Percentiles rank a stretch among this genome's conserved stretches.
Evolutionary conservation across 1,140 invertebrate genomes (phyloP).

Genomic region (Saxidomus purpurata): DNA sequence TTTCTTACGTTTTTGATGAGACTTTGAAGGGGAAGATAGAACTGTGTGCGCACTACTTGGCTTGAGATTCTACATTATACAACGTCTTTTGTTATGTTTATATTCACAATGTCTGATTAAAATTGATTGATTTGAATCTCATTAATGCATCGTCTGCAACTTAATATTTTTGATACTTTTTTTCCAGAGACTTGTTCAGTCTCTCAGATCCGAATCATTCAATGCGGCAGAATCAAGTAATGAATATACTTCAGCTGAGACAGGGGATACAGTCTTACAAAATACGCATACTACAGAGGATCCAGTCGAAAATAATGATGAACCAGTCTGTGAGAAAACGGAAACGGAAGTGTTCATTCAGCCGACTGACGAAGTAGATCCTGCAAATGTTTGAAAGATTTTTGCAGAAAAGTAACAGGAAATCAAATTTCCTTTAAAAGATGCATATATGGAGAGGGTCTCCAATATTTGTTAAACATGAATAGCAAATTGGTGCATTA

Average conservation of each 20-base stretch:
- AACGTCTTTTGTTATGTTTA: too few species aligned
- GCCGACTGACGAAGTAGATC: slow-evolving; percentile 61
- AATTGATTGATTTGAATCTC: too few species aligned
- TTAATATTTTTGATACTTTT: too few species aligned
- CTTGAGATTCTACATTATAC: too few species aligned
- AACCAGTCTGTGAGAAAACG: slow-evolving; percentile 62
- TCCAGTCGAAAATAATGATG: slow-evolving; percentile 56
- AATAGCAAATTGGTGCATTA: not conserved
- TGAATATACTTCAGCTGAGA: slow-evolving; percentile 77
- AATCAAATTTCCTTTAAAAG: not conserved
- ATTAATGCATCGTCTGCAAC: too few species aligned
- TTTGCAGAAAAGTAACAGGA: not conserved
- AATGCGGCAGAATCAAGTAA: slow-evolving; percentile 68
- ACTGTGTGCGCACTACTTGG: too few species aligned
- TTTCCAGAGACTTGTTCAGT: slow-evolving; percentile 75
- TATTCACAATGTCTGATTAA: too few species aligned
- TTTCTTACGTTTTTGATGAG: too few species aligned
- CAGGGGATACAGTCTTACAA: slow-evolving; percentile 74
- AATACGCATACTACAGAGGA: slow-evolving; percentile 36
- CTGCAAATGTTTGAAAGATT: not conserved
- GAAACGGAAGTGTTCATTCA: slow-evolving; percentile 75
- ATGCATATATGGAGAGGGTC: not conserved
- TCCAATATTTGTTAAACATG: not conserved
- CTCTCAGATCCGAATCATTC: slow-evolving; percentile 73
- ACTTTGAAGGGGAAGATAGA: too few species aligned